Conservation (phyloP, 2,888 invertebrate genomes). For the Hypselothyrea guttata region DNA sequence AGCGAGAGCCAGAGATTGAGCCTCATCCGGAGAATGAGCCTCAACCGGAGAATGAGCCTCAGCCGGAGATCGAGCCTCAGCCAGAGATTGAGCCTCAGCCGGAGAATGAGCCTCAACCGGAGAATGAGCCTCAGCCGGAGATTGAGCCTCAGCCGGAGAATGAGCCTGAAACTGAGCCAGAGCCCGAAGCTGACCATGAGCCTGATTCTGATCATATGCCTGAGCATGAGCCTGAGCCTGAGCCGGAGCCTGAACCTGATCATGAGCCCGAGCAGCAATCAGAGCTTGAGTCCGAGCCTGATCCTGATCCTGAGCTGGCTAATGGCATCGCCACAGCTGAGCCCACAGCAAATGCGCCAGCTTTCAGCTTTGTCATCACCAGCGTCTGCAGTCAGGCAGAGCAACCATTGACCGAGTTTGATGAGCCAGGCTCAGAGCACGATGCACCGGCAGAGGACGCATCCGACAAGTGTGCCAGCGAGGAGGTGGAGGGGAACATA, state of each 20-base stretch:
- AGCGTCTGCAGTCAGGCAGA: conserved; percentile 65
- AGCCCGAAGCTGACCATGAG: too few species aligned
- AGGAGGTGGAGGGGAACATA: conserved; percentile 2
- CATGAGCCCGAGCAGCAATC: neutral
- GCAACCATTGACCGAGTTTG: neutral
- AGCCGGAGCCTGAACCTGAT: too few species aligned
- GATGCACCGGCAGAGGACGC: neutral
- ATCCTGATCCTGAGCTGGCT: neutral
- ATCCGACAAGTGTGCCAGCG: conserved; percentile 1
- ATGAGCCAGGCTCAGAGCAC: neutral
- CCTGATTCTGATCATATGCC: too few species aligned
- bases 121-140: neutral
- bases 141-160: too few species aligned
- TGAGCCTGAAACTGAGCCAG: neutral
- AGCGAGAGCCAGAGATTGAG: too few species aligned
- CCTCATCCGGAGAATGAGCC: too few species aligned
- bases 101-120: neutral
- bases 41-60: too few species aligned
- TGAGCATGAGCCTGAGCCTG: neutral
- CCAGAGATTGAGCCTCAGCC: too few species aligned
- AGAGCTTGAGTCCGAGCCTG: neutral
- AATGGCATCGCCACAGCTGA: neutral
- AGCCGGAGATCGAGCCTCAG: neutral
- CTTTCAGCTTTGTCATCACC: conserved; percentile 65
- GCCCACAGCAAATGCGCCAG: neutral